Evolutionary conservation across 2,113 vertebrate species (phyloP).

Genomic region (Nettapus auritus): DNA sequence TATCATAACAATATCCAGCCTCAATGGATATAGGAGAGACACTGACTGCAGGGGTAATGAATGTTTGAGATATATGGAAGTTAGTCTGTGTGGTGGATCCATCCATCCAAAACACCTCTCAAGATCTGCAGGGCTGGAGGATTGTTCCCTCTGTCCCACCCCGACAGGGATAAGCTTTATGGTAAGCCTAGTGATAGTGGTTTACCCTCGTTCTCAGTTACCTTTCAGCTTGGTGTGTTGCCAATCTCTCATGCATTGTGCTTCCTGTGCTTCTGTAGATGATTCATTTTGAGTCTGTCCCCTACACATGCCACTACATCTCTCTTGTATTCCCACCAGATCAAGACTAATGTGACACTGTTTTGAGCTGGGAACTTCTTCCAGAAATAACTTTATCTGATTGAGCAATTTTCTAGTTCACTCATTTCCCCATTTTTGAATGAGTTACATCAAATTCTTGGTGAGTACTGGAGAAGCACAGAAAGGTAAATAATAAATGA

Average conservation of each 20-base stretch:
- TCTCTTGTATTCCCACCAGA: not conserved
- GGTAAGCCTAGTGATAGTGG: too few relatives aligned
- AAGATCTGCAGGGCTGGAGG: not conserved
- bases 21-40: fast-evolving
- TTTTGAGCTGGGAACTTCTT: not conserved
- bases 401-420: not conserved
- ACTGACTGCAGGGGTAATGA: not conserved
- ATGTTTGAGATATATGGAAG: not conserved
- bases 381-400: not conserved
- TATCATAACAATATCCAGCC: not conserved
- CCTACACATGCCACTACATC: not conserved
- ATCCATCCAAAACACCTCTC: not conserved
- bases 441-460: not conserved
- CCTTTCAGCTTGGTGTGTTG: not conserved
- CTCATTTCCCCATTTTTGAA: not conserved
- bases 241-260: not conserved
- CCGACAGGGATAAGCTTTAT: not conserved
- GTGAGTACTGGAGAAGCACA: not conserved
- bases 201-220: not conserved
- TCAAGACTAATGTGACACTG: not conserved
- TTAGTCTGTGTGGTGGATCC: not conserved
- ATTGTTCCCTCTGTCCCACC: not conserved
- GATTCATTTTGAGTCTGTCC: not conserved
- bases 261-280: not conserved
- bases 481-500: not conserved